Conservation (phyloP, 2,888 invertebrate genomes). For the Eledona agricola region DNA sequence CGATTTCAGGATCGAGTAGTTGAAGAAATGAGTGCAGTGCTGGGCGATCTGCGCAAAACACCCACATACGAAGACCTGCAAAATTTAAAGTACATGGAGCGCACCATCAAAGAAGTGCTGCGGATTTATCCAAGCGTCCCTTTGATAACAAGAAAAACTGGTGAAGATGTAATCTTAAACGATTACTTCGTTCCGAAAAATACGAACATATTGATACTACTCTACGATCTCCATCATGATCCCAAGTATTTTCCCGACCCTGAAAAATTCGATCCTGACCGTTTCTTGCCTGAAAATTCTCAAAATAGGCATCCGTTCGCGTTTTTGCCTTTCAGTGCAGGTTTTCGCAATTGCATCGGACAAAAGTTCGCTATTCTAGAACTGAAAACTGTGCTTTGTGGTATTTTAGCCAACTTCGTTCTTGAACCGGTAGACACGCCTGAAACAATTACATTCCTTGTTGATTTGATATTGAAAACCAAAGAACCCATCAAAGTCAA, state of each 20-base stretch:
- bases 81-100: conserved; percentile 57
- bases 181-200: conserved; percentile 63
- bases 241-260: conserved; percentile 73
- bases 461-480: conserved; percentile 65
- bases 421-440: conserved; percentile 64
- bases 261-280: conserved; percentile 72
- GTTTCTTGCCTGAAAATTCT: conserved; percentile 71
- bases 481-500: conserved; percentile 60
- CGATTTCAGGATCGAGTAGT: conserved; percentile 44
- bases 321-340: conserved; percentile 74
- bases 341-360: conserved; percentile 74
- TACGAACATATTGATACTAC: conserved; percentile 65
- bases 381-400: conserved; percentile 68
- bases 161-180: conserved; percentile 45
- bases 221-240: conserved; percentile 71
- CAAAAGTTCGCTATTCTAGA: conserved; percentile 74
- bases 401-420: conserved; percentile 65
- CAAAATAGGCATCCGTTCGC: conserved; percentile 68
- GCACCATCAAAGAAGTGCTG: conserved; percentile 57
- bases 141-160: conserved; percentile 51
- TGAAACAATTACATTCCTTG: conserved; percentile 60
- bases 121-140: conserved; percentile 58
- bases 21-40: conserved; percentile 44
- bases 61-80: conserved; percentile 52
- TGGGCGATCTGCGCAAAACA: conserved; percentile 35